Evolutionary conservation across 2,888 invertebrate species (phyloP), one percentile per base, ranked within the genome.

Genomic region (Empis livida): DNA sequence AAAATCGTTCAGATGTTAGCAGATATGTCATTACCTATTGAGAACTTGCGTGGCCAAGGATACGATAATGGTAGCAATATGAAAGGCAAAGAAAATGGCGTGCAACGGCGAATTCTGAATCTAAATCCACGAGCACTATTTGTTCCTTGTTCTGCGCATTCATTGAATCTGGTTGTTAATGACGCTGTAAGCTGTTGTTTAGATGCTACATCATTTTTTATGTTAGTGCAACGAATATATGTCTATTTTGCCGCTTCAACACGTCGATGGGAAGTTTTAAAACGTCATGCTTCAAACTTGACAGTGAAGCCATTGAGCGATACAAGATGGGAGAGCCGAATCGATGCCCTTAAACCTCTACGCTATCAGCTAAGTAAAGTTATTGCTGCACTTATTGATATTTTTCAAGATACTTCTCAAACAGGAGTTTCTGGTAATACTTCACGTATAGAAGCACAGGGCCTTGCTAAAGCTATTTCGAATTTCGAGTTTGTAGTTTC

Each of bases 1-100:
- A 49, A 44, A 42, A 27, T 51, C 10, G 31, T 48, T 40, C 44
- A 50, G 35, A 43, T n/a, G 17, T 45, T 45, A 32, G 9, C n/a
- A 27, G 23, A 35, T 13, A 13, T 17, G 5, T 20, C 35, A 6
- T 17, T 45, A 10, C 17, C 15, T 4, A 17, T 45, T 39, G 14
- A 32, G 32, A 32, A 32, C 13, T 32, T 32, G 32, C 32, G 32
- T 32, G 56, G 56, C 9, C 57, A 58, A 50, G 51, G 51, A 16
- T 57, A 57, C 46, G 58, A 60, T 51, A 60, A 60, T 54, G 59
- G 56, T n/a, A 43, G 56, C 6, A 59, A 59, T 44, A 60, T 59
- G 58, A 42, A 44, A 23, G 57, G 57, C 27, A 57, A 56, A 47
- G 49, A 57, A 39, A 55, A 49, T 39, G 56, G 57, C 5, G 39